These are phyloP conservation scores for Drosophila pandora DNA, from an alignment of 1,140 invertebrate genomes.

Conservation along the genomic window DNA sequence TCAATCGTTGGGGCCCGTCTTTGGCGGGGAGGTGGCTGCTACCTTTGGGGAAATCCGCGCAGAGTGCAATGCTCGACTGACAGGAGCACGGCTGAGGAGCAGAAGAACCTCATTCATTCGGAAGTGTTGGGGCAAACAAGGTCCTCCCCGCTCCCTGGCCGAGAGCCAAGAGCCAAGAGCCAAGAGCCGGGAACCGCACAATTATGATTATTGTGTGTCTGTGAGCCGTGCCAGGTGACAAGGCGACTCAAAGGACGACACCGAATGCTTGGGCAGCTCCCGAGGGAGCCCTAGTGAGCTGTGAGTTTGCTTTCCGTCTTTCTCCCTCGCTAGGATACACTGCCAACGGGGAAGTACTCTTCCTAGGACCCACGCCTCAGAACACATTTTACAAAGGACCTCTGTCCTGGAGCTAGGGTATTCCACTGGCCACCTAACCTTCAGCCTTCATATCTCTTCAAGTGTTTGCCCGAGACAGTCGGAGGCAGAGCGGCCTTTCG, in stretches of 20 bases:
- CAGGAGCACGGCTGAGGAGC: slow-evolving; percentile 11
- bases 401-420: slow-evolving; percentile 4
- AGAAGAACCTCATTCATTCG: slow-evolving; percentile 27
- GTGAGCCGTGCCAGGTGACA: slow-evolving; percentile 12
- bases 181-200: slow-evolving; percentile 36
- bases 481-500: slow-evolving; percentile 24
- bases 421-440: not conserved
- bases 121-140: slow-evolving; percentile 48
- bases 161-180: slow-evolving; percentile 28
- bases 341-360: not conserved
- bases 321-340: slow-evolving; percentile 1
- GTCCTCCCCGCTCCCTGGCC: not conserved
- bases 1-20: slow-evolving; percentile 21
- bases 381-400: no score
- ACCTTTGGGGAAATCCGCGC: slow-evolving; percentile 47
- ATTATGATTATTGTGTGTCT: slow-evolving; percentile 63
- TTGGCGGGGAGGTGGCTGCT: slow-evolving; percentile 1
- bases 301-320: not conserved
- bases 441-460: slow-evolving; percentile 19
- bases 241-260: slow-evolving; percentile 35
- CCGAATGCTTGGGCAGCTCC: slow-evolving; percentile 1
- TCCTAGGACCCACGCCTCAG: not conserved
- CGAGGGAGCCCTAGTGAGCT: slow-evolving; percentile 1
- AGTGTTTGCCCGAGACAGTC: slow-evolving; percentile 44
- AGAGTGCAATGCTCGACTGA: slow-evolving; percentile 60